Conservation (phyloP, 2,888 invertebrate species). For the Euplexia lucipara region DNA sequence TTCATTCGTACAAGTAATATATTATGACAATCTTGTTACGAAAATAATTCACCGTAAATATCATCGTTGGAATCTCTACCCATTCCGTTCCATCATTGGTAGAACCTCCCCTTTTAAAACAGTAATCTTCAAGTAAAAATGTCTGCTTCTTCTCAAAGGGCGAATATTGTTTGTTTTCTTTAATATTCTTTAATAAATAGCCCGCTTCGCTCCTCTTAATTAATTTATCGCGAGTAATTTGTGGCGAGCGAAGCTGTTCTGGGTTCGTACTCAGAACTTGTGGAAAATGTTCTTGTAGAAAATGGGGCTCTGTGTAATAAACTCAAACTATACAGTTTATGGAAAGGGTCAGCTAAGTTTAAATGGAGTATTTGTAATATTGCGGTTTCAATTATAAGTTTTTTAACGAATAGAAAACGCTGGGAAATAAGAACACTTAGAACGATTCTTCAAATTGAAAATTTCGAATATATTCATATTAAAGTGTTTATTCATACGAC, state of each 20-base stretch:
- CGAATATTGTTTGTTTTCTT: constrained; percentile 27
- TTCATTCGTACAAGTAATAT: background rate
- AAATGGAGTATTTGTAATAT: constrained; percentile 30
- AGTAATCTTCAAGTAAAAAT: constrained; percentile 24
- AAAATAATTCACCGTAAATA: background rate
- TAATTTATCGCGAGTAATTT: constrained; percentile 61
- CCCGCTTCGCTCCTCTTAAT: constrained; percentile 35
- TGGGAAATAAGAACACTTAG: background rate
- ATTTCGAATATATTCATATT: too few relatives aligned
- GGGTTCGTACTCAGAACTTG: constrained; percentile 12
- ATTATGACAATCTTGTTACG: background rate
- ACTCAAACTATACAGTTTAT: constrained; percentile 27
- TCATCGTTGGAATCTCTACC: background rate
- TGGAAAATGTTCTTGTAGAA: constrained; percentile 33
- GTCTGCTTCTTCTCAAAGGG: background rate
- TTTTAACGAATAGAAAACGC: constrained; percentile 12
- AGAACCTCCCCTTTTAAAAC: background rate
- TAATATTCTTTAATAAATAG: constrained; percentile 52
- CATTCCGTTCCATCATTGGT: background rate
- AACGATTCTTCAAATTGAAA: too few relatives aligned
- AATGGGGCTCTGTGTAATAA: constrained; percentile 39
- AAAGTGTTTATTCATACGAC: too few relatives aligned
- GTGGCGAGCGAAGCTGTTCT: constrained; percentile 17
- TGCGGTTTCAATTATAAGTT: constrained; percentile 51
- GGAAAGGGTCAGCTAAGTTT: constrained; percentile 30